Conservation (phyloP, 2,113 vertebrate genomes). For the Laticauda laticaudata region DNA sequence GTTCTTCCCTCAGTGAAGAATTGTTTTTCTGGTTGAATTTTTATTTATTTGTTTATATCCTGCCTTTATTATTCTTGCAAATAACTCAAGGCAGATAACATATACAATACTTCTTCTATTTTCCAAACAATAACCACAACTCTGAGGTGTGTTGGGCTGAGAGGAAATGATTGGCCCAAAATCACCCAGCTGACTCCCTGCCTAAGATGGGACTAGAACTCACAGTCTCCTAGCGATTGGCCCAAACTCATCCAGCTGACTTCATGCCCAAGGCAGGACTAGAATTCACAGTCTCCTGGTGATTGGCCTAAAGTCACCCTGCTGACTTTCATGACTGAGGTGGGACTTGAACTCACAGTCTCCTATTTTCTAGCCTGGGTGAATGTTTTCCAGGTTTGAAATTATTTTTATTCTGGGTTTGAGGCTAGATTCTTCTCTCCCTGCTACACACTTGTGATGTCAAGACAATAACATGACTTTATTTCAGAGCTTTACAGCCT, state of each 20-base stretch:
- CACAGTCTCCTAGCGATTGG: too few relatives aligned
- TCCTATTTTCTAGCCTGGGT: background rate
- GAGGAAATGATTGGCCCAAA: background rate
- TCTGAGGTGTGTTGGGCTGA: background rate
- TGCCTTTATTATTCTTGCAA: background rate
- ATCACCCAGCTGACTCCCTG: background rate
- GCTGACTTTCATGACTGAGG: too few relatives aligned
- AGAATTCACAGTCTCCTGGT: too few relatives aligned
- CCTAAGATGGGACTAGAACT: too few relatives aligned
- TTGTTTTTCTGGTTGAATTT: background rate
- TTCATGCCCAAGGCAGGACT: fast-evolving
- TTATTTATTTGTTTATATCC: background rate
- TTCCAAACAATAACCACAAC: background rate
- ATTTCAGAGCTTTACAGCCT: background rate
- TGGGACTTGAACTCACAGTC: background rate
- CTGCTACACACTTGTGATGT: background rate
- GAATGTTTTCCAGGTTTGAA: background rate
- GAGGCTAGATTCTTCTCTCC: background rate
- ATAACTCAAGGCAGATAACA: background rate
- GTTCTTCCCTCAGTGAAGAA: background rate
- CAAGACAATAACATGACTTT: background rate
- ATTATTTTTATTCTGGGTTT: background rate
- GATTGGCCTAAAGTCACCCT: too few relatives aligned
- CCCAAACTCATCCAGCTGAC: too few relatives aligned
- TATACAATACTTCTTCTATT: background rate